Percentiles rank a stretch among this genome's conserved stretches.
phyloP scores from a whole-genome alignment of 2,888 invertebrate genomes.

The Euplexia lucipara region DNA sequence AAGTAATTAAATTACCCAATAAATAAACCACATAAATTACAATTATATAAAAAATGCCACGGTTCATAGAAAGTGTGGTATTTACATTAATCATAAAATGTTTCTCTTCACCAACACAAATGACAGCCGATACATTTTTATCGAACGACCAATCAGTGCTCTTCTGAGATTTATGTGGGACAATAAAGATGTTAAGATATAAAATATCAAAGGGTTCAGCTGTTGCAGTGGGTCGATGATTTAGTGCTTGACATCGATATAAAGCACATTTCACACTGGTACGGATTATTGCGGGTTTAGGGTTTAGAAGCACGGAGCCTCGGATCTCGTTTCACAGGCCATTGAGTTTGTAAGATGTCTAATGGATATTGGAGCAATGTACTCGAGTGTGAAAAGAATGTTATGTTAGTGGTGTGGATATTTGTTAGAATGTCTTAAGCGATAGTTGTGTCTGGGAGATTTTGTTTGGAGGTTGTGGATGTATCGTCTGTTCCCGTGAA shows the following conservation, averaged over 20 bases:
- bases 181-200: conserved; percentile 76
- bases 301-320: conserved; percentile 35
- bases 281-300: conserved; percentile 50
- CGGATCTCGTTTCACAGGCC: conserved; percentile 49
- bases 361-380: conserved; percentile 23
- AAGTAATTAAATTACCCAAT: conserved; percentile 25
- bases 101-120: conserved; percentile 57
- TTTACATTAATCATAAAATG: conserved; percentile 58
- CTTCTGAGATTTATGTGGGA: conserved; percentile 73
- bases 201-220: conserved; percentile 73
- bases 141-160: conserved; percentile 67
- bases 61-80: conserved; percentile 61
- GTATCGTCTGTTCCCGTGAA: too few species aligned
- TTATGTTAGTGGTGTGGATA: background rate
- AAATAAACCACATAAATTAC: conserved; percentile 39
- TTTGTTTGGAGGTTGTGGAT: too few species aligned
- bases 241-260: conserved; percentile 65
- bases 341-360: conserved; percentile 30
- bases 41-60: conserved; percentile 38
- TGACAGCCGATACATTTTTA: conserved; percentile 69
- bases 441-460: background rate
- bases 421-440: conserved; percentile 9
- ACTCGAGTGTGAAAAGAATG: conserved; percentile 23
- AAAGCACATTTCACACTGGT: conserved; percentile 63
- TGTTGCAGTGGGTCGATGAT: conserved; percentile 65